phyloP scores from a whole-genome alignment of 2,888 invertebrate species.

The Oegoconia quadripuncta region DNA sequence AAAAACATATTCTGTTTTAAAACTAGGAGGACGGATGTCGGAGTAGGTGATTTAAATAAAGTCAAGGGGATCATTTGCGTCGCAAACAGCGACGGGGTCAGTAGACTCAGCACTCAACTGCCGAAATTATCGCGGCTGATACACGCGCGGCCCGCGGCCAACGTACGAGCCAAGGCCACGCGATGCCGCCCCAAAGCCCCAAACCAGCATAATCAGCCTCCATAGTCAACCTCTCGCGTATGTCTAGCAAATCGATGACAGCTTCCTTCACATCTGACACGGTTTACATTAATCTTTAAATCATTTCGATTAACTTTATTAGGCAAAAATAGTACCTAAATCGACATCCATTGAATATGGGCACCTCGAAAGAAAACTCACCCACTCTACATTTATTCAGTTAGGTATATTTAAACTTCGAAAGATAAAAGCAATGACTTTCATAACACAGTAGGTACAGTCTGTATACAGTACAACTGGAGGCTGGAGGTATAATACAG shows the following conservation, averaged over 20 bases:
- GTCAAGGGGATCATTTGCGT: constrained; percentile 74
- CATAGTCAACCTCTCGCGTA: constrained; percentile 25
- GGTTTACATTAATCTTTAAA: too few species aligned
- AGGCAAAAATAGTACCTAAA: too few species aligned
- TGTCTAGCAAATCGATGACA: constrained; percentile 19
- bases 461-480: too few species aligned
- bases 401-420: too few species aligned
- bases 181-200: constrained; percentile 20
- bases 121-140: constrained; percentile 71
- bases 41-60: constrained; percentile 69
- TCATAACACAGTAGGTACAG: too few species aligned
- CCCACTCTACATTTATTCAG: too few species aligned
- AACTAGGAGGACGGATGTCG: constrained; percentile 28
- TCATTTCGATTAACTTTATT: too few species aligned
- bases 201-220: constrained; percentile 25
- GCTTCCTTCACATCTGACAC: neutral
- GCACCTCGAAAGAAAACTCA: too few species aligned
- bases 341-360: too few species aligned
- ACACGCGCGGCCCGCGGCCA: constrained; percentile 67
- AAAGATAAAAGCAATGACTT: neutral
- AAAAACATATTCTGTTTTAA: neutral
- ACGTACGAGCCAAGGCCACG: constrained; percentile 72
- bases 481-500: constrained; percentile 23
- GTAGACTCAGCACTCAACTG: constrained; percentile 67
- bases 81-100: constrained; percentile 74